These are phyloP conservation scores for Daktulosphaira vitifoliae DNA, from an alignment of 1,140 invertebrate species.

Conservation along the genomic window DNA sequence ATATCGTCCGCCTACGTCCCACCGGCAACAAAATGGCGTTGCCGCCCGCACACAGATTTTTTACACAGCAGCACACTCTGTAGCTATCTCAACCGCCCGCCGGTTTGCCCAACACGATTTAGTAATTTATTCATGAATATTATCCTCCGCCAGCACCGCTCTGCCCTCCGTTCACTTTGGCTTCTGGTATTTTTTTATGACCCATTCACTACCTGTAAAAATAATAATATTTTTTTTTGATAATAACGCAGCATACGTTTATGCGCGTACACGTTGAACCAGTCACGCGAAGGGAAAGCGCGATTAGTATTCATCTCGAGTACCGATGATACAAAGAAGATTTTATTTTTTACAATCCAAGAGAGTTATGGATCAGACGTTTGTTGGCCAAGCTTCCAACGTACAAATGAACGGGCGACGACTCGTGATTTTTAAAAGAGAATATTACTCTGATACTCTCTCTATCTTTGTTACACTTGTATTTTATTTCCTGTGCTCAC, in stretches of 20 bases:
- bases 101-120: too few relatives aligned
- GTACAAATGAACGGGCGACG: neutral
- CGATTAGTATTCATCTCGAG: slow-evolving; percentile 22
- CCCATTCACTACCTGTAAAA: neutral
- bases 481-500: too few relatives aligned
- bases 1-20: slow-evolving; percentile 19
- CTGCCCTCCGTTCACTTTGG: neutral
- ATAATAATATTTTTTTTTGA: too few relatives aligned
- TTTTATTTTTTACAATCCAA: slow-evolving; percentile 12
- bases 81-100: too few relatives aligned
- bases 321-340: slow-evolving; percentile 11
- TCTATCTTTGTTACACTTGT: neutral
- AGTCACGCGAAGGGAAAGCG: neutral
- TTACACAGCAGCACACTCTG: neutral
- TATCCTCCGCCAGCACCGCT: too few relatives aligned
- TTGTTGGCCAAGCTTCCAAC: slow-evolving; percentile 30
- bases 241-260: neutral
- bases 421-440: slow-evolving; percentile 31
- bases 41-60: neutral
- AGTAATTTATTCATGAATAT: too few relatives aligned
- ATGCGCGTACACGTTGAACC: neutral
- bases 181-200: slow-evolving; percentile 16
- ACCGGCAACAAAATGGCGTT: slow-evolving; percentile 29
- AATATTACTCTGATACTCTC: slow-evolving; percentile 5
- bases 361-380: slow-evolving; percentile 29